These are phyloP conservation scores for Barbus barbus DNA, from an alignment of 2,113 vertebrate genomes.

Conservation along the genomic window DNA sequence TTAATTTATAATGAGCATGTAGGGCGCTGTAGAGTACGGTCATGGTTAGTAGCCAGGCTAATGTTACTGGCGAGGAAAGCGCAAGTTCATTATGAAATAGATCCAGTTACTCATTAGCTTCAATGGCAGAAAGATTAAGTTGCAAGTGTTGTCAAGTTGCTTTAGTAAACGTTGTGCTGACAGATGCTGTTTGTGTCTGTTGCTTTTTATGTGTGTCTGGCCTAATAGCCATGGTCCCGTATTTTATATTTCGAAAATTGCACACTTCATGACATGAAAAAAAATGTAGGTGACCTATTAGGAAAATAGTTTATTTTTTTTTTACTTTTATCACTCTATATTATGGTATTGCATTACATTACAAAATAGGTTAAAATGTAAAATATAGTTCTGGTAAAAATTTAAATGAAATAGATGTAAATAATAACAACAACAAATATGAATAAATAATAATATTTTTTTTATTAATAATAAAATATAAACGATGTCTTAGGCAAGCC, in stretches of 20 bases:
- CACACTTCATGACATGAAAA: background rate
- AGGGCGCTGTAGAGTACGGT: slow-evolving; percentile 64
- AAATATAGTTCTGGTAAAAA: too few species aligned
- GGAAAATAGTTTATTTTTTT: background rate
- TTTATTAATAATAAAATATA: too few species aligned
- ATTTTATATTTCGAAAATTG: background rate
- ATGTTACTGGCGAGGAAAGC: slow-evolving; percentile 68
- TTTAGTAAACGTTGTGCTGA: slow-evolving; percentile 54
- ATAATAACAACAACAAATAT: too few species aligned
- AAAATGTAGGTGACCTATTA: background rate
- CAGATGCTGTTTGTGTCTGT: slow-evolving; percentile 58
- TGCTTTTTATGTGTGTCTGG: background rate
- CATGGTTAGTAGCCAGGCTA: slow-evolving; percentile 64
- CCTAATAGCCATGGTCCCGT: background rate
- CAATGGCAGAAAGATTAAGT: slow-evolving; percentile 64
- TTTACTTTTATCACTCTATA: background rate
- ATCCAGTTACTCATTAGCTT: slow-evolving; percentile 69
- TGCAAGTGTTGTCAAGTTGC: slow-evolving; percentile 60
- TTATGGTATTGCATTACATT: too few species aligned
- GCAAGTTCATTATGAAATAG: slow-evolving; percentile 66
- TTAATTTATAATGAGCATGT: slow-evolving; percentile 74
- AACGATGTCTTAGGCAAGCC: too few species aligned
- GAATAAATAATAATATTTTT: too few species aligned
- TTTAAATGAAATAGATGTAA: too few species aligned
- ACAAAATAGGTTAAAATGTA: too few species aligned